Conservation (phyloP, 2,113 vertebrate species). For the Mionectes macconnelli region DNA sequence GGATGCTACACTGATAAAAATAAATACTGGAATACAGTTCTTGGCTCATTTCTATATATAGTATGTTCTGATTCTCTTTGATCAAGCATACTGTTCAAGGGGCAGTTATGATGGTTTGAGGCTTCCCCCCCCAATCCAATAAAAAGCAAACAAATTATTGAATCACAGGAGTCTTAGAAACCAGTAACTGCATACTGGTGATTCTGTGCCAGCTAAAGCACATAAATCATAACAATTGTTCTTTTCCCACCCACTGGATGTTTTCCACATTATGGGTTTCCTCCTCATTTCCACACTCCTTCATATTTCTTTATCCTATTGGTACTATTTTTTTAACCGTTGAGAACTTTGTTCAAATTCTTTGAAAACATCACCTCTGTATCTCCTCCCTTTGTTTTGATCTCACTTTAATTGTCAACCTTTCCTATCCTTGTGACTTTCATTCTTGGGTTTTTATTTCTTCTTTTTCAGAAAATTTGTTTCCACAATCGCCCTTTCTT, state of each 20-base stretch:
- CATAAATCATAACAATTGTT: not conserved
- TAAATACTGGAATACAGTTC: not conserved
- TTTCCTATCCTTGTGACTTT: not conserved
- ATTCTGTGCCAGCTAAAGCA: not conserved
- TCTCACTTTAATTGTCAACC: not conserved
- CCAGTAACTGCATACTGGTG: not conserved
- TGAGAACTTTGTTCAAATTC: not conserved
- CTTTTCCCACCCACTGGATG: not conserved
- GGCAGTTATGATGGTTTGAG: not conserved
- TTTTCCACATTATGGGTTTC: not conserved
- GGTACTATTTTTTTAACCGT: not conserved
- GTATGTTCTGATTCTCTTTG: not conserved
- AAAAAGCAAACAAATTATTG: not conserved
- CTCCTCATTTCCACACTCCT: not conserved
- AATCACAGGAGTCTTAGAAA: not conserved
- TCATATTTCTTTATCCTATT: not conserved
- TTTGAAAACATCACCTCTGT: not conserved
- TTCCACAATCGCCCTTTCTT: rapidly evolving
- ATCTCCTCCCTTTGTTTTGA: not conserved
- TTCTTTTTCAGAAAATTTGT: not conserved
- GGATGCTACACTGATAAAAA: not conserved
- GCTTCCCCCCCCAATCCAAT: not conserved
- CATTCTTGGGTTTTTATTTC: not conserved
- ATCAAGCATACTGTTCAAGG: not conserved
- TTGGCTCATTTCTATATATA: not conserved